phyloP scores from a whole-genome alignment of 2,113 vertebrate species.

The Pachycephala philippinensis region DNA sequence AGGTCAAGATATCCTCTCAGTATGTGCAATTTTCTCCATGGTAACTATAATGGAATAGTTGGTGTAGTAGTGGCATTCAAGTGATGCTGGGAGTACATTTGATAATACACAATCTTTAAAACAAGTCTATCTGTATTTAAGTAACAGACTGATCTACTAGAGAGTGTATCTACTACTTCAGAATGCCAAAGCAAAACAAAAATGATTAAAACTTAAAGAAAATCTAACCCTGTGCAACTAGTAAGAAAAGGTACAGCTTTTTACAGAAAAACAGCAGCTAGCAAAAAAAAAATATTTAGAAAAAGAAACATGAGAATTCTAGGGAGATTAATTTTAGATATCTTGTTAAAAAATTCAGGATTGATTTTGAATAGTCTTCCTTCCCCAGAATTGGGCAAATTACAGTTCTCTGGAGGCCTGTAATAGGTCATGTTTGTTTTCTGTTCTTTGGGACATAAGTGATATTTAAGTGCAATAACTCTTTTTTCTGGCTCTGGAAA shows the following conservation, averaged over 20 bases:
- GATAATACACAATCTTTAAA: neutral
- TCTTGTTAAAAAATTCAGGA: neutral
- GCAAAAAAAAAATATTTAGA: neutral
- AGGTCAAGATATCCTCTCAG: neutral
- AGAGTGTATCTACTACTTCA: neutral
- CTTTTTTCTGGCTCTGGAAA: neutral
- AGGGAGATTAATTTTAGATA: neutral
- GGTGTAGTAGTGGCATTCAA: neutral
- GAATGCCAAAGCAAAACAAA: neutral
- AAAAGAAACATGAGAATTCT: neutral
- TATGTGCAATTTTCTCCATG: neutral
- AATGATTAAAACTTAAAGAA: neutral
- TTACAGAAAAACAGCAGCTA: neutral
- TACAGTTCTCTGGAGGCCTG: neutral
- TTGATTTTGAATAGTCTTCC: neutral
- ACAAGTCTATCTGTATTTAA: neutral
- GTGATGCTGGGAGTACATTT: neutral
- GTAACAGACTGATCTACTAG: neutral
- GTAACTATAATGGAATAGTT: neutral
- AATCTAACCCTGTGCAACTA: neutral
- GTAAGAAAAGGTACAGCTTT: neutral
- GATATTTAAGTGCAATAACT: neutral
- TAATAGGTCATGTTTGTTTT: neutral
- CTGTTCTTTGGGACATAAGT: neutral
- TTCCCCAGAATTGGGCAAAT: neutral